Evolutionary conservation across 53 echinoderm and acorn worm species (phyloP).

Genomic region (Paracentrotus lividus): DNA sequence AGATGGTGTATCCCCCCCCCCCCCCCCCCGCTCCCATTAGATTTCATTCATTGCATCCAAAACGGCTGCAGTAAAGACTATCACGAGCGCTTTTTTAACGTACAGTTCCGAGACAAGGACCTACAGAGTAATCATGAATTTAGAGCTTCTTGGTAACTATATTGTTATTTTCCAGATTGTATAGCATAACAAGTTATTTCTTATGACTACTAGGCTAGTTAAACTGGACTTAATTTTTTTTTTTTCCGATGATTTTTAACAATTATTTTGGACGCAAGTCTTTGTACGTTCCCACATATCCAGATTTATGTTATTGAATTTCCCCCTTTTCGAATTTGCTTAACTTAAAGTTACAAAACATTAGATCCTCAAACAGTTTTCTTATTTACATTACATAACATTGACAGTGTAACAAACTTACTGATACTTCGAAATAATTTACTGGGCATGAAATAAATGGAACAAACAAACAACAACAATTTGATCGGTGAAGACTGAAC

Average conservation of each 20-base stretch:
- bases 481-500: too few species aligned
- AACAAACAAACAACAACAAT: too few species aligned
- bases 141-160: slow-evolving; percentile 58
- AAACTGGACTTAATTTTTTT: neutral
- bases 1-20: too few species aligned
- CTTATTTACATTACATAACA: too few species aligned
- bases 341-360: too few species aligned
- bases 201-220: neutral
- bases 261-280: neutral
- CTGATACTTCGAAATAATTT: too few species aligned
- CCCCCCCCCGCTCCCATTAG: too few species aligned
- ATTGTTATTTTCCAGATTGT: neutral
- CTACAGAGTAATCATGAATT: slow-evolving; percentile 22
- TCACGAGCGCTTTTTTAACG: neutral
- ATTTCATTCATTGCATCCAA: neutral
- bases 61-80: neutral
- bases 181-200: neutral
- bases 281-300: slow-evolving; percentile 7
- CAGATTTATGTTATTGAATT: neutral
- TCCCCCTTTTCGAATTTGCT: too few species aligned
- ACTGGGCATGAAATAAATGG: too few species aligned
- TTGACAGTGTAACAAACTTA: too few species aligned
- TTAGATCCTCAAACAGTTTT: too few species aligned
- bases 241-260: neutral
- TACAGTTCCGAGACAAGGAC: neutral